Conservation (phyloP, 1,140 invertebrate species). For the Drosophila quadrilineata region DNA sequence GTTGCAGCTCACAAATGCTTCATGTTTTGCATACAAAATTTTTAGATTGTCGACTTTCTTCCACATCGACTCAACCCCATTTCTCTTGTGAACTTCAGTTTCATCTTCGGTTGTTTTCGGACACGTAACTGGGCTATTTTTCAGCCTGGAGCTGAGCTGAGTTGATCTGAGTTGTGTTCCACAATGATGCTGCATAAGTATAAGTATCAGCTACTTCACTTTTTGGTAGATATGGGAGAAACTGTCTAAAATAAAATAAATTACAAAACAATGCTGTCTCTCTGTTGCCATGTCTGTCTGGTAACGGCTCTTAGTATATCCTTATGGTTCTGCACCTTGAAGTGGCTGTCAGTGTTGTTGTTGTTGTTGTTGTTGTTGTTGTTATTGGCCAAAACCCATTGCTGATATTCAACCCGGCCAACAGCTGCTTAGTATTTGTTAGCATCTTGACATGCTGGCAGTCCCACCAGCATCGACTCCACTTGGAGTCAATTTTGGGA, state of each 20-base stretch:
- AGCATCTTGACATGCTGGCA: constrained; percentile 59
- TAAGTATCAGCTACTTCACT: constrained; percentile 67
- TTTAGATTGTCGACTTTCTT: background rate
- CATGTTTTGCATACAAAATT: constrained; percentile 69
- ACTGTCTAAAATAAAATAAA: constrained; percentile 77
- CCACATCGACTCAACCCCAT: no score
- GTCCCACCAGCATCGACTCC: no score
- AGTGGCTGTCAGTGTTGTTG: constrained; percentile 30
- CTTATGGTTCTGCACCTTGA: constrained; percentile 42
- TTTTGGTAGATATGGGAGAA: constrained; percentile 46
- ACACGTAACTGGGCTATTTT: constrained; percentile 70
- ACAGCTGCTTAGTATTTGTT: background rate
- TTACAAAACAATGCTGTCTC: constrained; percentile 70
- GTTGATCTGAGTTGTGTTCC: no score
- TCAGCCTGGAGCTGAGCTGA: constrained; percentile 43
- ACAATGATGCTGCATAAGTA: constrained; percentile 74
- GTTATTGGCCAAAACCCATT: no score
- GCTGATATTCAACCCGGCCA: no score
- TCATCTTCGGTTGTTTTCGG: constrained; percentile 1
- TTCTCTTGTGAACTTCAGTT: background rate
- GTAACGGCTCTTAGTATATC: no score
- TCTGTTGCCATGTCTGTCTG: no score
- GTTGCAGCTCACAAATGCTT: constrained; percentile 39
- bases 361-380: background rate
- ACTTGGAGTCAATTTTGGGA: no score